phyloP scores from a whole-genome alignment of 2,888 invertebrate species.

The Cantharis nigra region DNA sequence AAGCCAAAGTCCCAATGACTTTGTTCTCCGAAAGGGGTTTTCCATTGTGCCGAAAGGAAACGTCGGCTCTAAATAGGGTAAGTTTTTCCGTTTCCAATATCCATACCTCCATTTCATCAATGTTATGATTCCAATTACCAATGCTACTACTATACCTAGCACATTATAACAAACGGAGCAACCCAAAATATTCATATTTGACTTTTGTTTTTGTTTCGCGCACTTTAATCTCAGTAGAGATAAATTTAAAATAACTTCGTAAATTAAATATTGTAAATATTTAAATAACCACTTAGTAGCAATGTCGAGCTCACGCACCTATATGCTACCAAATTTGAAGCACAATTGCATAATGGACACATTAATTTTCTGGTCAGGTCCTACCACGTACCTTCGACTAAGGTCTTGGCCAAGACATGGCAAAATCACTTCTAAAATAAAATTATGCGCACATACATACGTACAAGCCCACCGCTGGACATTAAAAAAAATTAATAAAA shows the following conservation, averaged over 20 bases:
- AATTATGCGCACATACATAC: background rate
- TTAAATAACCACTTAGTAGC: background rate
- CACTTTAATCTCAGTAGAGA: too few species aligned
- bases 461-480: too few species aligned
- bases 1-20: background rate
- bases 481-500: too few species aligned
- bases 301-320: background rate
- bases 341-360: background rate
- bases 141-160: background rate
- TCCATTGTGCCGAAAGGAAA: constrained; percentile 42
- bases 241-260: too few species aligned
- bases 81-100: constrained; percentile 3
- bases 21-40: constrained; percentile 3
- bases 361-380: background rate
- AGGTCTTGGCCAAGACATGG: background rate
- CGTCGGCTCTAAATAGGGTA: constrained; percentile 3
- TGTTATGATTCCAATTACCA: background rate
- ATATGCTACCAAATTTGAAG: background rate
- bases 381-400: too few species aligned
- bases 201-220: too few species aligned
- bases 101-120: constrained; percentile 2
- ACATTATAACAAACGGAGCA: background rate
- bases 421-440: background rate
- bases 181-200: background rate
- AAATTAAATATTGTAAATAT: background rate